Evolutionary conservation across 2,888 invertebrate genomes (phyloP), one percentile per base, ranked within the genome.

Genomic region (Chymomyza procnemis): DNA sequence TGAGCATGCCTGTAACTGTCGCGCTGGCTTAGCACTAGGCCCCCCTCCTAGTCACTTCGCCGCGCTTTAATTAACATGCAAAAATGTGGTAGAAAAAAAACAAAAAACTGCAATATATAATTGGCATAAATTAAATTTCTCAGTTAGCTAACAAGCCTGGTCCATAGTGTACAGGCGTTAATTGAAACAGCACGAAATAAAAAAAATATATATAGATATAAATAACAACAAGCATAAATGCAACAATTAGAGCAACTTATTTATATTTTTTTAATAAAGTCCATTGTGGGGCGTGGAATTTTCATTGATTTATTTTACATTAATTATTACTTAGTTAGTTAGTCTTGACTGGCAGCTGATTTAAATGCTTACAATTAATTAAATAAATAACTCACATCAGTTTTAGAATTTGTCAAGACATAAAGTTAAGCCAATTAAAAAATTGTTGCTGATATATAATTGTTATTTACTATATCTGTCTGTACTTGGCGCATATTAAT

Each of bases 71-170:
- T 84, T 86, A 71, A 71, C 71, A 76, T 76, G 76, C 84, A 74
- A 66, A 64, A 72, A 60, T 67, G 72, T 52, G 61, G 55, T 74
- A 68, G 74, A 58, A 63, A 61, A 71, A 67, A 58, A 18, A 54
- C 0, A 46, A 22, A 58, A 71, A 61, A 71, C 66, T 72, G 82
- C 79, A 59, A 19, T 65, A 56, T 41, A 77, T 75, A 81, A 84
- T 80, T 81, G 85, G 69, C 69, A 80, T 84, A 81, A 86, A 86
- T 86, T 80, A 79, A 85, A 86, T 66, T 61, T 68, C 66, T 54
- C 71, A 64, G 50, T 46, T 52, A 48, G 46, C 67, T 61, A 61
- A 63, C 22, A 18, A 50, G 50, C 9, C n/a, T n/a, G 50, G 4
- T 19, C 74, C 58, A 50, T 74, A 66, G 34, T 48, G 64, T 47